Conservation (phyloP, 92 coral and sea anemone species). For the Epizoanthus fatuus region DNA sequence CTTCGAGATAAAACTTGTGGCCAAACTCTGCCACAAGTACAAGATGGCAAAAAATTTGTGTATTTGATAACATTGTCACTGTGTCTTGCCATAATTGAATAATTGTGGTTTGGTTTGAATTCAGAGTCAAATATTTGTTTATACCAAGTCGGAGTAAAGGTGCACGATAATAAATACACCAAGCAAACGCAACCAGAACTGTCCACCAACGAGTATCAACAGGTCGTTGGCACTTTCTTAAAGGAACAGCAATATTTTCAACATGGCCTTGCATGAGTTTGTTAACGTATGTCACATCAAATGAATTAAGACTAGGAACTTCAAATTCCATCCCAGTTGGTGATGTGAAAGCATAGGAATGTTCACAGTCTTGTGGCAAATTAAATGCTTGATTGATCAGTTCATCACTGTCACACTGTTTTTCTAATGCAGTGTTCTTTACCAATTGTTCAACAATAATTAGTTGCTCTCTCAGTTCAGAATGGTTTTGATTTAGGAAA, state of each 20-base stretch:
- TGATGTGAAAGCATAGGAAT: slow-evolving; percentile 10
- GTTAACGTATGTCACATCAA: slow-evolving; percentile 13
- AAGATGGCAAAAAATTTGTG: slow-evolving; percentile 32
- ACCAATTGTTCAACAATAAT: slow-evolving; percentile 4
- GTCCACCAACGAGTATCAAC: slow-evolving; percentile 41
- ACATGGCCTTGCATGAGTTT: slow-evolving; percentile 8
- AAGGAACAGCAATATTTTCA: slow-evolving; percentile 12
- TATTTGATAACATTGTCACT: slow-evolving; percentile 21
- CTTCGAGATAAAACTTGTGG: slow-evolving; percentile 23
- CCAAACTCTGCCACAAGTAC: slow-evolving; percentile 23
- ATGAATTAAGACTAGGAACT: not conserved
- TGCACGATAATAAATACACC: slow-evolving; percentile 30
- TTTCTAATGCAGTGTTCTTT: not conserved
- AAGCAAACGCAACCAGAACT: slow-evolving; percentile 31
- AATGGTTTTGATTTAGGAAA: not conserved
- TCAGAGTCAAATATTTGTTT: slow-evolving; percentile 22
- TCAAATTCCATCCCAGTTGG: not conserved
- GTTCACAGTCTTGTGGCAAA: slow-evolving; percentile 26
- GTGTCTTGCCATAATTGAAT: slow-evolving; percentile 31
- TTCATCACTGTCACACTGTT: slow-evolving; percentile 7
- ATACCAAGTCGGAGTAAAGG: slow-evolving; percentile 19
- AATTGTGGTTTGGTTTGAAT: slow-evolving; percentile 12
- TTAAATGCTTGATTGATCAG: slow-evolving; percentile 6
- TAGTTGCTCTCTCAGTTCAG: slow-evolving; percentile 12
- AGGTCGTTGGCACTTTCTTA: slow-evolving; percentile 27